Conservation (phyloP, 2,888 invertebrate genomes). For the Lithophane leautieri region DNA sequence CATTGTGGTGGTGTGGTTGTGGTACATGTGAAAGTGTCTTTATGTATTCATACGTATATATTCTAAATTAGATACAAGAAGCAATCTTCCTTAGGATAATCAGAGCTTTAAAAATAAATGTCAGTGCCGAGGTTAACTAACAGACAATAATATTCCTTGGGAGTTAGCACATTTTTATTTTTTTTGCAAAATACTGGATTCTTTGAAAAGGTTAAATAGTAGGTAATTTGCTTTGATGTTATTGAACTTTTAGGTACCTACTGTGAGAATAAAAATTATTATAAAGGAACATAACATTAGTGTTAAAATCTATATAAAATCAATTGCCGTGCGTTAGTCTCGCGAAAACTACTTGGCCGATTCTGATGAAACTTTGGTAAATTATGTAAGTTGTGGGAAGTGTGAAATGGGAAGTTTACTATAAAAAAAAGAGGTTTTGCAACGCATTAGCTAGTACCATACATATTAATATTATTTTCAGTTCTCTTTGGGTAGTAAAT, state of each 20-base stretch:
- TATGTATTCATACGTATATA: constrained; percentile 15
- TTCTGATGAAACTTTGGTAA: too few species aligned
- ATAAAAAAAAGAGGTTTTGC: too few species aligned
- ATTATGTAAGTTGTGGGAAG: too few species aligned
- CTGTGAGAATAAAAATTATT: neutral
- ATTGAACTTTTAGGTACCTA: neutral
- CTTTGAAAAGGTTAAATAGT: neutral
- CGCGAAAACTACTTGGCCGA: too few species aligned
- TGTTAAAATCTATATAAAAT: too few species aligned
- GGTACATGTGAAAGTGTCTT: neutral
- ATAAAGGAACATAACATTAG: too few species aligned
- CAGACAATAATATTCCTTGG: constrained; percentile 3
- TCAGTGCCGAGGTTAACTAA: constrained; percentile 25
- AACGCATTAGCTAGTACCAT: too few species aligned
- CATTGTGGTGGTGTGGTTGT: neutral
- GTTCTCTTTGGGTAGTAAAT: too few species aligned
- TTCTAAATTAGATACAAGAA: constrained; percentile 28
- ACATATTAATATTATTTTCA: too few species aligned
- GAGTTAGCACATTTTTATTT: neutral
- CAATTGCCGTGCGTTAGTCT: too few species aligned
- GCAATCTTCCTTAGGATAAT: constrained; percentile 37
- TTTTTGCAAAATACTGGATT: constrained; percentile 2
- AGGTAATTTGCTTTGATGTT: neutral
- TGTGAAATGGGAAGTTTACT: too few species aligned
- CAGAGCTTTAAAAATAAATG: constrained; percentile 32